Conservation (phyloP, 2,113 vertebrate genomes). For the Felis chaus region DNA sequence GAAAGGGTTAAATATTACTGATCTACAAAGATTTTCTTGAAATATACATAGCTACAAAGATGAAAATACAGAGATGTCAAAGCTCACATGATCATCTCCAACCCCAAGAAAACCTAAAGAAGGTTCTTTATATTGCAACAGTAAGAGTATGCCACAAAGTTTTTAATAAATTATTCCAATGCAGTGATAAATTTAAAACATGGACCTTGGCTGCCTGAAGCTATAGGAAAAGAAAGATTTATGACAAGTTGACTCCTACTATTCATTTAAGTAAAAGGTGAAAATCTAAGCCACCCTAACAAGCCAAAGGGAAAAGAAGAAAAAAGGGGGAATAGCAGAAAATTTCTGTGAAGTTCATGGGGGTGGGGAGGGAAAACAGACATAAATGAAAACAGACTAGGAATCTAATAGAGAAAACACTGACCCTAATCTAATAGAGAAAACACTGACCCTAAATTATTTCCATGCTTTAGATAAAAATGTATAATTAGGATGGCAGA, state of each 20-base stretch:
- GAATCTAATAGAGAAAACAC: neutral
- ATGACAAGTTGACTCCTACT: neutral
- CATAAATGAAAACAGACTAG: neutral
- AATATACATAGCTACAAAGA: neutral
- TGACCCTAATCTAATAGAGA: neutral
- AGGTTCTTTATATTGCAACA: neutral
- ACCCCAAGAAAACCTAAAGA: neutral
- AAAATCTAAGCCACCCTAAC: constrained; percentile 10
- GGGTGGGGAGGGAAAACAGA: neutral
- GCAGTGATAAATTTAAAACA: neutral
- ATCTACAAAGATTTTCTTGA: constrained; percentile 2
- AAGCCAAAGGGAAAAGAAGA: neutral
- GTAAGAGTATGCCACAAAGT: neutral
- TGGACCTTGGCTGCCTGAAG: neutral
- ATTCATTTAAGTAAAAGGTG: constrained; percentile 4
- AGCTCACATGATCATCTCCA: neutral
- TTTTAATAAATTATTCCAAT: neutral
- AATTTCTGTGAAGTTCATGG: neutral
- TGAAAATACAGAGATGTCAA: neutral
- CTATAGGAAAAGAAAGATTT: neutral
- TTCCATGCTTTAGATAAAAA: constrained; percentile 4
- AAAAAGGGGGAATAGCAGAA: neutral
- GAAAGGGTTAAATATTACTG: neutral
- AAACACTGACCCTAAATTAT: neutral
- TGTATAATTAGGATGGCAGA: neutral